Conservation (phyloP, 2,113 vertebrate species). For the Fulica atra region DNA sequence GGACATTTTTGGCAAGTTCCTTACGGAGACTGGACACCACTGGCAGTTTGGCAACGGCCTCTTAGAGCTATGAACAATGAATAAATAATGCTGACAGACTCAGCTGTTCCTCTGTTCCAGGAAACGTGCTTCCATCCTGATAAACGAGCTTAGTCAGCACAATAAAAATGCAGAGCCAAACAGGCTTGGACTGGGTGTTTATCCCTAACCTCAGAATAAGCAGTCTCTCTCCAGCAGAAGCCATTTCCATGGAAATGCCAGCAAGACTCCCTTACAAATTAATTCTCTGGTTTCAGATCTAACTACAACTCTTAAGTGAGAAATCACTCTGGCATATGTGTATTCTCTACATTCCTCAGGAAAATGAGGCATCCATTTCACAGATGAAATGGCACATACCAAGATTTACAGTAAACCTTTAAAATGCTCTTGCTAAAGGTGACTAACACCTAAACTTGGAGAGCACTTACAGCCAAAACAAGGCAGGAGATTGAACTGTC, state of each 20-base stretch:
- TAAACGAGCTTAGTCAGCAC: not conserved
- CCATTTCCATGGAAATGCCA: not conserved
- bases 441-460: not conserved
- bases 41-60: not conserved
- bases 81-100: not conserved
- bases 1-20: not conserved
- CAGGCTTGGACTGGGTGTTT: not conserved
- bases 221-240: not conserved
- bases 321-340: not conserved
- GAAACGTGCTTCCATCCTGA: not conserved
- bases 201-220: not conserved
- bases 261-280: not conserved
- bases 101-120: not conserved
- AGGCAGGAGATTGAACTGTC: not conserved
- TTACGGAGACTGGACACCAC: not conserved
- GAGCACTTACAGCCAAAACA: not conserved
- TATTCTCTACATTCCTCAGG: not conserved
- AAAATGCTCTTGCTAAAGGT: not conserved
- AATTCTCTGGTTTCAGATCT: not conserved
- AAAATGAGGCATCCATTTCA: not conserved
- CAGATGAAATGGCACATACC: not conserved
- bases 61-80: accelerated
- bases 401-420: not conserved
- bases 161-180: not conserved
- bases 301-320: not conserved